Evolutionary conservation across 2,113 vertebrate genomes (phyloP), one percentile per base, ranked within the genome.

Genomic region (Pongo pygmaeus): DNA sequence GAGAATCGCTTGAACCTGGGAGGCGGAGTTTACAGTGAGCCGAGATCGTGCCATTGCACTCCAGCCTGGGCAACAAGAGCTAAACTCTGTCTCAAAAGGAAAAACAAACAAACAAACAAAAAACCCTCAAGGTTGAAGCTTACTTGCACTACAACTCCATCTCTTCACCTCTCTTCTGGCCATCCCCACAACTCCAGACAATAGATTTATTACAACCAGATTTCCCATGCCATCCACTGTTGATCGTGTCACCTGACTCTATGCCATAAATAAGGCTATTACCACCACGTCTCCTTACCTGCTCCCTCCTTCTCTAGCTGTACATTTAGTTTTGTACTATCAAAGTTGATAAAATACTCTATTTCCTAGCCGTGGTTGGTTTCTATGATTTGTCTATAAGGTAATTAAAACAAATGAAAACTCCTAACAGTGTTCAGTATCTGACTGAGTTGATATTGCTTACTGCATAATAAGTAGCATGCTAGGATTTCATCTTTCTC

Each of bases 331-430:
- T 85, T 80, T 79, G 52, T 14, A 27, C 88, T n/a, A 57, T 91
- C 70, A 16, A 38, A 92, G 69, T 64, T 25, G 40, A 92, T 89
- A 52, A 94, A 55, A 50, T 84, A 72, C 61, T 93, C 67, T 70
- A 48, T 79, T 84, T 35, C 70, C 27, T 30, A 35, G 69, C 46
- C 20, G 32, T 35, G 27, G 67, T 23, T 88, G 77, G n/a, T 77
- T 57, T 86, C 77, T 75, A 18, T 78, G 70, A 69, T 75, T 84
- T 94, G 50, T 79, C 79, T 77, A 8, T 59, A 59, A 89, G 32
- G 30, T 92, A 50, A 61, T 40, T 70, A 18, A 61, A 90, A 94
- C 94, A 87, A 74, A 61, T 81, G 81, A 67, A 93, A 67, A 81
- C 43, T 35, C 52, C 74, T 64, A 38, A 5, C 35, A 48, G 17